Conservation (phyloP, 2,888 invertebrate genomes). For the Cheilosia scutellata region DNA sequence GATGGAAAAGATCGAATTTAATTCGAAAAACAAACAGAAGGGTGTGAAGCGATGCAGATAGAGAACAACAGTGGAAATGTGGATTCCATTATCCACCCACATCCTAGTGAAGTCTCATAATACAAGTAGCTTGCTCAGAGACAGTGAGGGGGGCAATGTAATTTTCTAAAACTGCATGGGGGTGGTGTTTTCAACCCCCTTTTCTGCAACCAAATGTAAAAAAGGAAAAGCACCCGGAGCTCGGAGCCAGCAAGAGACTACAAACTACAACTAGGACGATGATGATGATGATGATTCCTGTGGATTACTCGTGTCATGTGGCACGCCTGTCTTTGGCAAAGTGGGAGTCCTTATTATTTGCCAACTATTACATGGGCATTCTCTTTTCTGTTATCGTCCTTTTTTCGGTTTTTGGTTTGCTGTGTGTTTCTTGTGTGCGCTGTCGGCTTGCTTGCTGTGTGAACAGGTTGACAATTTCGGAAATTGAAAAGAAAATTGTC, state of each 20-base stretch:
- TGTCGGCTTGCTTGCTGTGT: constrained; percentile 11
- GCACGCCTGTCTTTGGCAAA: constrained; percentile 53
- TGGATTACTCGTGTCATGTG: constrained; percentile 74
- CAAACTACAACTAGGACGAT: constrained; percentile 36
- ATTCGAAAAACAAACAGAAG: constrained; percentile 76
- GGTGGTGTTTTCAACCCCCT: constrained; percentile 51
- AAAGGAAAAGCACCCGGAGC: constrained; percentile 20
- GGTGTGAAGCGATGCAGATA: constrained; percentile 76
- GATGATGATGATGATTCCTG: constrained; percentile 70
- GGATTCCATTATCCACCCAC: constrained; percentile 71
- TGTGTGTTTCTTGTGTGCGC: constrained; percentile 30
- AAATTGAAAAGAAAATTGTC: constrained; percentile 75
- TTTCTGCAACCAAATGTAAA: constrained; percentile 42
- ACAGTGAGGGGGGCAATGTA: constrained; percentile 15
- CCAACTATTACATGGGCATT: constrained; percentile 71
- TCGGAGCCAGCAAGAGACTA: not conserved
- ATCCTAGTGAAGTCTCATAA: constrained; percentile 25
- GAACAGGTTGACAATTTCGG: constrained; percentile 76
- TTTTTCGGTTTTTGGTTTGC: constrained; percentile 13
- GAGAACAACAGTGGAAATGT: constrained; percentile 45
- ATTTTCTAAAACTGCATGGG: constrained; percentile 62
- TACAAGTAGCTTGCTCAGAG: not conserved
- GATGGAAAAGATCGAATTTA: constrained; percentile 73
- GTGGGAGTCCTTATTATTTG: constrained; percentile 68
- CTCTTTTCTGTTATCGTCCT: constrained; percentile 33